Evolutionary conservation across 2,888 invertebrate genomes (phyloP).

Genomic region (Aphidius colemani): DNA sequence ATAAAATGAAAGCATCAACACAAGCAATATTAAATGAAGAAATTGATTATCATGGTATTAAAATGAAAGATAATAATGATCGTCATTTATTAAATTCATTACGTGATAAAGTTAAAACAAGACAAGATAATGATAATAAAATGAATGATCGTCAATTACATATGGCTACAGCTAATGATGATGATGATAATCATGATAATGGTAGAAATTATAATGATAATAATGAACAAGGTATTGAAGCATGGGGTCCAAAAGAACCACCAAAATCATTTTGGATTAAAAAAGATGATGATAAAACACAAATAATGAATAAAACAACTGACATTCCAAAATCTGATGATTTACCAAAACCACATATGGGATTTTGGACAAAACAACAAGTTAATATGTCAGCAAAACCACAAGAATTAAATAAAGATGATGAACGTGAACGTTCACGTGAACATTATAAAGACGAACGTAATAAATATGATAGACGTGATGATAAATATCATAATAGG

Average conservation of each 20-base stretch:
- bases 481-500: slow-evolving; percentile 51
- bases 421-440: slow-evolving; percentile 45
- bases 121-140: slow-evolving; percentile 62
- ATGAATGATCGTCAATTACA: slow-evolving; percentile 38
- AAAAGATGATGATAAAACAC: slow-evolving; percentile 46
- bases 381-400: slow-evolving; percentile 54
- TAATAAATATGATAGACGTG: slow-evolving; percentile 49
- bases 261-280: slow-evolving; percentile 51
- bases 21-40: slow-evolving; percentile 61
- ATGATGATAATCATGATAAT: slow-evolving; percentile 22
- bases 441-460: slow-evolving; percentile 48
- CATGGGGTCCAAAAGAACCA: slow-evolving; percentile 52
- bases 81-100: slow-evolving; percentile 62
- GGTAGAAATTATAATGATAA: slow-evolving; percentile 25
- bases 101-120: slow-evolving; percentile 63
- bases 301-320: slow-evolving; percentile 38
- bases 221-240: slow-evolving; percentile 42
- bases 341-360: slow-evolving; percentile 58
- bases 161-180: slow-evolving; percentile 21
- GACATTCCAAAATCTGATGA: slow-evolving; percentile 52
- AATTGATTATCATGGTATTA: slow-evolving; percentile 53
- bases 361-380: slow-evolving; percentile 59
- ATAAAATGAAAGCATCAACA: slow-evolving; percentile 62
- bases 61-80: slow-evolving; percentile 62
- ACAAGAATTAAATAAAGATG: slow-evolving; percentile 47